A percentile compares a stretch with the other conserved stretches of the same genome.
Conservation (phyloP, 2,113 vertebrate genomes). For the Catharus minimus region DNA sequence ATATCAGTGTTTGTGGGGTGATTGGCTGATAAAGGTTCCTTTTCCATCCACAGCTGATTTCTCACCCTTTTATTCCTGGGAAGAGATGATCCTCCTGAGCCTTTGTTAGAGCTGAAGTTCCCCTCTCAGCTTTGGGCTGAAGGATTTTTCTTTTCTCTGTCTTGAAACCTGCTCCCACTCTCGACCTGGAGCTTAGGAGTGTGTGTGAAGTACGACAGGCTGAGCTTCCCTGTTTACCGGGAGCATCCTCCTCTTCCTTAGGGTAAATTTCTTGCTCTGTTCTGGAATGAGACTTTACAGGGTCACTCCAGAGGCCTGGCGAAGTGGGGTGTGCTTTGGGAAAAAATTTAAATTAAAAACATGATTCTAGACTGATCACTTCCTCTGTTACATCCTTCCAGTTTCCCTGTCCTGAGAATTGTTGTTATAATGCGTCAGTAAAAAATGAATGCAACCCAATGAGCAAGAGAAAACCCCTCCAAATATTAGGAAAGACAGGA, state of each 20-base stretch:
- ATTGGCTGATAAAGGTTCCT: not conserved
- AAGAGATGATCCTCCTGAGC: not conserved
- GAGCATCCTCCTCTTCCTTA: not conserved
- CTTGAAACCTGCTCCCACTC: not conserved
- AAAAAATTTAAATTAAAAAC: not conserved
- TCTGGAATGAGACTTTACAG: not conserved
- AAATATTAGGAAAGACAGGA: not conserved
- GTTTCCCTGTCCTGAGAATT: not conserved
- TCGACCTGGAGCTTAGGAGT: not conserved
- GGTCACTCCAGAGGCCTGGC: not conserved
- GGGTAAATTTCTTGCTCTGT: not conserved
- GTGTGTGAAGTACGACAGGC: not conserved
- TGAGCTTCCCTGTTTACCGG: not conserved
- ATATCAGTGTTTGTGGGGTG: not conserved
- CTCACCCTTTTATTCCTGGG: not conserved
- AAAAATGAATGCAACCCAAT: not conserved
- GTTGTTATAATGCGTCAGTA: not conserved
- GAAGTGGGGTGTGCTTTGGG: not conserved
- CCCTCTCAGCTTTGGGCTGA: not conserved
- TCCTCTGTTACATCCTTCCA: not conserved
- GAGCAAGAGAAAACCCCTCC: not conserved
- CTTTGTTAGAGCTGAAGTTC: not conserved
- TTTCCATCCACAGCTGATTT: not conserved
- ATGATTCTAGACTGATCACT: accelerated
- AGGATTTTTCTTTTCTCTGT: not conserved